Base-by-base conservation (phyloP, 2,797 vertebrate species). In the Poeciliopsis turneri region DNA sequence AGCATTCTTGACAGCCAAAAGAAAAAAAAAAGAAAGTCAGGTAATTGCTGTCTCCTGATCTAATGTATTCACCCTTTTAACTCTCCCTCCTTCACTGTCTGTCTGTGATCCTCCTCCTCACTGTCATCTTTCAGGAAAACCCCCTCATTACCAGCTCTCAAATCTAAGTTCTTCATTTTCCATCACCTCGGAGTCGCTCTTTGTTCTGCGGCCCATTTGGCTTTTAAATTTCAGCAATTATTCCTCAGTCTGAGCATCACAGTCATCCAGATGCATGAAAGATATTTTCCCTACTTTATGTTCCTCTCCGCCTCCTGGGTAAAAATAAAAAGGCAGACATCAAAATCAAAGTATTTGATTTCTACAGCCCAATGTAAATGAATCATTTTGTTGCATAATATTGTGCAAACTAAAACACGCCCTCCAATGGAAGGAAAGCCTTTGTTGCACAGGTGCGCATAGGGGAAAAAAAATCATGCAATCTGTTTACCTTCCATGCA, bases 121-220 rank as follows among this genome's bases (percentile, higher is more conserved):
- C 93, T 95, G 94, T 94, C 94, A 93, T 93, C 87, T 94, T 79
- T 87, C 87, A 93, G 95, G 93, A 95, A 95, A 95, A 90, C 91
- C 94, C 95, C 95, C 91, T 94, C 91, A 94, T 95, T 95, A 94
- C 90, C 76, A 86, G 75, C 57, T 82, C 85, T 87, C 87, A 76
- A 91, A 91, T 93, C 86, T 92, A 90, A 92, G 92, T 87, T 88
- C 84, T 89, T 92, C 74, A 87, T 89, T 93, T 91, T 92, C 86
- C 87, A 78, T 88, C 86, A 87, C 85, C 85, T 89, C 79, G 93
- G 93, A 94, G 93, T 82, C 82, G 78, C 5, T 86, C 95, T 95
- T 95, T 95, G 94, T 96, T 95, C 94, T 89, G 78, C 5, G 66
- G 87, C 89, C 90, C 86, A 87, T 91, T 94, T 90, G 86, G 84